Conservation (phyloP, 2,888 invertebrate species). For the Prosopocoilus inquinatus region DNA sequence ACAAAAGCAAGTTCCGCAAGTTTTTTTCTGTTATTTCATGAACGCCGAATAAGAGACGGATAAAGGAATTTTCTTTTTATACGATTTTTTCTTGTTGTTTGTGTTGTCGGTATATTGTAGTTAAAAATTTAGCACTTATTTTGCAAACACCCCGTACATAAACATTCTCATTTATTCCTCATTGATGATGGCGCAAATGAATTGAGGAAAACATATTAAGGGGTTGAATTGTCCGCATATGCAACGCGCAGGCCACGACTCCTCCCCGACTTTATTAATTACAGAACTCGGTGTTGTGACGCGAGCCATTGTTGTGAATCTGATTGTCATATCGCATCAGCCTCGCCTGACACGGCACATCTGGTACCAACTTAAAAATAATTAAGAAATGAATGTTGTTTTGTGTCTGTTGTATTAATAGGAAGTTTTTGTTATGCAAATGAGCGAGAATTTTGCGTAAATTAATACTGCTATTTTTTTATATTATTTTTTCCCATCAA, state of each 20-base stretch:
- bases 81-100: too few species aligned
- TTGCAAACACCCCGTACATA: too few species aligned
- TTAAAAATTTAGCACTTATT: too few species aligned
- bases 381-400: constrained; percentile 27
- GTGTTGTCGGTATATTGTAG: too few species aligned
- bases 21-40: too few species aligned
- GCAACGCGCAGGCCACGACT: constrained; percentile 15
- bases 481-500: too few species aligned
- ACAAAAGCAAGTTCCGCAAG: too few species aligned
- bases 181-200: background rate
- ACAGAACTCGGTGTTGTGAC: constrained; percentile 50
- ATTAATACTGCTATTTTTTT: background rate
- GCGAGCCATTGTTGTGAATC: constrained; percentile 46
- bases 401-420: background rate
- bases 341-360: constrained; percentile 40
- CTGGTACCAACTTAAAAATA: constrained; percentile 37
- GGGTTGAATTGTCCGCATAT: constrained; percentile 17
- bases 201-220: constrained; percentile 6
- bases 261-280: constrained; percentile 48
- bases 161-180: background rate
- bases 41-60: too few species aligned
- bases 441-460: background rate
- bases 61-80: too few species aligned
- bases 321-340: constrained; percentile 48
- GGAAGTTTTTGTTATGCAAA: background rate